A percentile compares a stretch with the other conserved stretches of the same genome.
Evolutionary conservation across 2,888 invertebrate species (phyloP).

Genomic region (Drosophila algonquin): DNA sequence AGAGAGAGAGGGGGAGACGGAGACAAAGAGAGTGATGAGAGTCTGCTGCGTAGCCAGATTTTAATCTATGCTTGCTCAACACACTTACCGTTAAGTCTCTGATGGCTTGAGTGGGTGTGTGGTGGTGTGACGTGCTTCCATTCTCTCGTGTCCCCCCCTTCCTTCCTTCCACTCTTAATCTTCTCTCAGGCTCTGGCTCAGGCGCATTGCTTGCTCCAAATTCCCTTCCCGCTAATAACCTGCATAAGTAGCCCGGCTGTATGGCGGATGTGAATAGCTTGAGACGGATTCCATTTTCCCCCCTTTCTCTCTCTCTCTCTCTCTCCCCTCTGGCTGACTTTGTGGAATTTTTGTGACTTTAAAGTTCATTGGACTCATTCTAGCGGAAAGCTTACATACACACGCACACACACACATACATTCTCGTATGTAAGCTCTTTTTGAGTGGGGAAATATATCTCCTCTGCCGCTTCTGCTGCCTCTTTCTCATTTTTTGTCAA

Average conservation of each 20-base stretch:
- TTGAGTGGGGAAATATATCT: conserved; percentile 25
- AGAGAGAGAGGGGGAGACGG: neutral
- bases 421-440: conserved; percentile 53
- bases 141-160: conserved; percentile 10
- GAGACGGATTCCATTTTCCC: conserved; percentile 12
- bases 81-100: conserved; percentile 31
- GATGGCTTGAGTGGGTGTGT: neutral
- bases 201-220: conserved; percentile 66
- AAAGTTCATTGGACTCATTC: conserved; percentile 71
- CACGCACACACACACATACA: conserved; percentile 9
- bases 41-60: conserved; percentile 35
- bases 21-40: neutral
- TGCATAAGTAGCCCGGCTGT: conserved; percentile 40
- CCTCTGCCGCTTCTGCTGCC: neutral
- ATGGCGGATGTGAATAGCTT: conserved; percentile 42
- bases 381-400: conserved; percentile 46
- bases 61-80: conserved; percentile 43
- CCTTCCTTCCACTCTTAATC: conserved; percentile 37
- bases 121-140: neutral
- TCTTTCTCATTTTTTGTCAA: conserved; percentile 56
- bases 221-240: conserved; percentile 73
- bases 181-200: conserved; percentile 59
- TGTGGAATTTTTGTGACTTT: conserved; percentile 48
- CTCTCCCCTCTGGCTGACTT: conserved; percentile 19
- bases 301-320: neutral